Conservation (phyloP, 2,888 invertebrate genomes). For the Monopis laevigella region DNA sequence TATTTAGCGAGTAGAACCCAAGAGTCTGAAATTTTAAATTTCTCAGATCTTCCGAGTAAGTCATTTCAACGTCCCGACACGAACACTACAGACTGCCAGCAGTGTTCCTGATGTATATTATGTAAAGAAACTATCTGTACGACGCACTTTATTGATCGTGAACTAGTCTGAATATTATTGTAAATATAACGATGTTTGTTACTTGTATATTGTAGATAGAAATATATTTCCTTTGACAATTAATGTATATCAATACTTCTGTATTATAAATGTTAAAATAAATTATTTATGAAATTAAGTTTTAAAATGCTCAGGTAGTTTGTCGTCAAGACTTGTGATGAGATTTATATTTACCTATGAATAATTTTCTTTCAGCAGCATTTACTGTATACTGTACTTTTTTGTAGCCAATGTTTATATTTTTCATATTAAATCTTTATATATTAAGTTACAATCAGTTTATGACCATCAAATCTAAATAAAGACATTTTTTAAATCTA, state of each 20-base stretch:
- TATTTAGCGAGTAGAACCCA: slow-evolving; percentile 33
- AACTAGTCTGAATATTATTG: slow-evolving; percentile 64
- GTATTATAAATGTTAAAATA: slow-evolving; percentile 48
- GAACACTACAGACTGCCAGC: slow-evolving; percentile 30
- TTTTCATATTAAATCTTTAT: slow-evolving; percentile 55
- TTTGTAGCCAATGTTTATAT: slow-evolving; percentile 61
- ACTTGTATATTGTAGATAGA: slow-evolving; percentile 68
- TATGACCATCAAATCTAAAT: slow-evolving; percentile 55
- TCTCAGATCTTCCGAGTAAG: slow-evolving; percentile 45
- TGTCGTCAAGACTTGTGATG: slow-evolving; percentile 32
- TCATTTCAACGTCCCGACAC: slow-evolving; percentile 33
- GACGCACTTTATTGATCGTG: slow-evolving; percentile 44
- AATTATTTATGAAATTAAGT: slow-evolving; percentile 48
- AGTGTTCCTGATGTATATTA: slow-evolving; percentile 50
- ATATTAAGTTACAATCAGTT: slow-evolving; percentile 63
- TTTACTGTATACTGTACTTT: slow-evolving; percentile 40
- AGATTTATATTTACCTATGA: slow-evolving; percentile 34
- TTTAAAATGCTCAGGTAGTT: slow-evolving; percentile 47
- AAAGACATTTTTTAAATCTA: slow-evolving; percentile 63
- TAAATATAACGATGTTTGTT: slow-evolving; percentile 67
- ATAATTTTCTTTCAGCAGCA: slow-evolving; percentile 38
- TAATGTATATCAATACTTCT: slow-evolving; percentile 52
- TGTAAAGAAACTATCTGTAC: slow-evolving; percentile 40
- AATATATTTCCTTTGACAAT: slow-evolving; percentile 58
- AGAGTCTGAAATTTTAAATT: slow-evolving; percentile 57